Conservation (phyloP, 2,113 vertebrate genomes). For the Hyperopisus bebe region DNA sequence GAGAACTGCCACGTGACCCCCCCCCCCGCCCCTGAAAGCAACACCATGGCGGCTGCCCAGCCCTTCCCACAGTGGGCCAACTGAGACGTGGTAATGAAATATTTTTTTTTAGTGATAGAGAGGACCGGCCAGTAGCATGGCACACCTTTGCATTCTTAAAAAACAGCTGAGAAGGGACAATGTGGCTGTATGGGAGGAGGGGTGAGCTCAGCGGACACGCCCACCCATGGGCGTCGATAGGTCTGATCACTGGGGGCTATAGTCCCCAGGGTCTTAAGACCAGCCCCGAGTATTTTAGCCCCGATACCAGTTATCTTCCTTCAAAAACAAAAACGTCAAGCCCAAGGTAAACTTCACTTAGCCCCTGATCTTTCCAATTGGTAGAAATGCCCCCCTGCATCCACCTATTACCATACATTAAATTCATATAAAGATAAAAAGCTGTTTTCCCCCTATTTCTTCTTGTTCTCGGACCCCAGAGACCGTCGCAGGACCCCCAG, state of each 20-base stretch:
- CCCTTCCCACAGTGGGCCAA: background rate
- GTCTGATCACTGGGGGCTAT: no score
- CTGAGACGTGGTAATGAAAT: background rate
- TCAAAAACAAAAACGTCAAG: no score
- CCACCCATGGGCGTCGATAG: no score
- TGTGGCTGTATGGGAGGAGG: background rate
- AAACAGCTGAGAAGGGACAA: background rate
- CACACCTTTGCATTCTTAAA: background rate
- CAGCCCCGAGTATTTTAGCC: no score
- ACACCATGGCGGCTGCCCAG: no score
- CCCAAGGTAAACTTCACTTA: no score
- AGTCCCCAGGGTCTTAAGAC: no score
- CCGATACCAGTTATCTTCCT: no score
- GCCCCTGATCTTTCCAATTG: no score
- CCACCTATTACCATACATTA: background rate
- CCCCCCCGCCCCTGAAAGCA: background rate
- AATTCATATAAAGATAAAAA: background rate
- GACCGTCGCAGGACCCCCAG: background rate
- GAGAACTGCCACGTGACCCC: background rate
- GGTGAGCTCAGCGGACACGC: background rate
- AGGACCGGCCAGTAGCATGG: background rate
- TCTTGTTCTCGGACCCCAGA: background rate
- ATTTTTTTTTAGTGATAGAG: background rate
- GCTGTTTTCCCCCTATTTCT: background rate
- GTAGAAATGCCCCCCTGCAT: no score